phyloP scores from a whole-genome alignment of 2,888 invertebrate genomes.

The Gonocerus acuteangulatus region DNA sequence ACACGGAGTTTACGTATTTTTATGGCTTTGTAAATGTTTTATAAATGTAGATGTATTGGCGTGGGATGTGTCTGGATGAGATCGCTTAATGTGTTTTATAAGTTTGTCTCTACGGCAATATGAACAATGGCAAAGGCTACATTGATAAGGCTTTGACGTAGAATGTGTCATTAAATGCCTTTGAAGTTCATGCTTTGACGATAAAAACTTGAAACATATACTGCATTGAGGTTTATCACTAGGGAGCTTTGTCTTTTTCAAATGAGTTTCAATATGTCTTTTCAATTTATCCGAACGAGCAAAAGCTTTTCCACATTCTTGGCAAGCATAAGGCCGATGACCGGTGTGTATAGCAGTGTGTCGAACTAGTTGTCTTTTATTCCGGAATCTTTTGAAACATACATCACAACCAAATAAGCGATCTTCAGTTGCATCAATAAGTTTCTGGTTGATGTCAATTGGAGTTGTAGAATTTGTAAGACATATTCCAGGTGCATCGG shows the following conservation, averaged over 20 bases:
- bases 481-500: background rate
- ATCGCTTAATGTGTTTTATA: constrained; percentile 51
- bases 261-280: constrained; percentile 31
- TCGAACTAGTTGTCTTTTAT: constrained; percentile 62
- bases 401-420: constrained; percentile 48
- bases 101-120: constrained; percentile 53
- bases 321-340: constrained; percentile 60
- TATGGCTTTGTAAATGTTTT: too few species aligned
- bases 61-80: constrained; percentile 5
- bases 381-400: constrained; percentile 59
- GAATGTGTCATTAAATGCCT: constrained; percentile 65
- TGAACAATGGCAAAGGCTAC: constrained; percentile 54
- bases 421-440: constrained; percentile 17
- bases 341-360: constrained; percentile 61
- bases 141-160: constrained; percentile 61
- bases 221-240: constrained; percentile 11
- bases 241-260: background rate
- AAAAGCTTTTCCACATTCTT: constrained; percentile 58
- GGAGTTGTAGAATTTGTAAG: background rate
- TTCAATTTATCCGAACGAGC: constrained; percentile 46
- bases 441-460: too few species aligned
- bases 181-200: constrained; percentile 49
- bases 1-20: too few species aligned
- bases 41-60: background rate
- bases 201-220: constrained; percentile 29